Base-by-base conservation (phyloP, 2,888 invertebrate genomes). In the Drosophila testacea region DNA sequence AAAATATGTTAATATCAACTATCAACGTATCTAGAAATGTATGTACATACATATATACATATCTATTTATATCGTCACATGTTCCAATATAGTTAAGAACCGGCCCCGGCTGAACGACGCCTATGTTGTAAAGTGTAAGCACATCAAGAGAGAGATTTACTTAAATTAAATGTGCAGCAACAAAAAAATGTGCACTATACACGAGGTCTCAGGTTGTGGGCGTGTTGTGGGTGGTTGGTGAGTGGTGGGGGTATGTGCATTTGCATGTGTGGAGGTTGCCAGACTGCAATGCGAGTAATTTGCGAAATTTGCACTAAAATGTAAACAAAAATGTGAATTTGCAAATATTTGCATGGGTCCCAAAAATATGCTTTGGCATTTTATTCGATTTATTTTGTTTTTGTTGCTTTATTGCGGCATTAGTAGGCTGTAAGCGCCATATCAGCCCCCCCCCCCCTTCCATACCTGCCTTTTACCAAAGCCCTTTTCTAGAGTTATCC, bases 261-360 rank as follows among this genome's bases (percentile, higher is more conserved):
- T 22, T 36, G 55, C 7, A 28, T 51, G 50, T 34, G 36, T 44
- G 68, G 50, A 63, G 48, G 67, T 57, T 68, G 70, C 59, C 62
- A 60, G 70, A 66, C 66, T 50, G 69, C 71, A 36, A 67, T 69
- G 69, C 66, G 65, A 84, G 80, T 81, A 85, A 83, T 90, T 89
- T 81, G 75, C 75, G 60, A 79, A 85, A 89, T 90, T 81, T 83
- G 86, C 73, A 74, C 81, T 81, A 77, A 84, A 90, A 89, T 90
- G 83, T 77, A 83, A 82, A 77, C 90, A 83, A 80, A 83, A 76
- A 79, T 87, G 73, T 69, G 72, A 66, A 78, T 74, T 65, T 71
- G 69, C 77, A 88, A 88, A 81, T 85, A 85, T 85, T 82, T 89
- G 72, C 79, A 81, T 72, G 74, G 75, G 73, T 50, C 75, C 74